Evolutionary conservation across 2,113 vertebrate genomes (phyloP).

Genomic region (Neogale vison): DNA sequence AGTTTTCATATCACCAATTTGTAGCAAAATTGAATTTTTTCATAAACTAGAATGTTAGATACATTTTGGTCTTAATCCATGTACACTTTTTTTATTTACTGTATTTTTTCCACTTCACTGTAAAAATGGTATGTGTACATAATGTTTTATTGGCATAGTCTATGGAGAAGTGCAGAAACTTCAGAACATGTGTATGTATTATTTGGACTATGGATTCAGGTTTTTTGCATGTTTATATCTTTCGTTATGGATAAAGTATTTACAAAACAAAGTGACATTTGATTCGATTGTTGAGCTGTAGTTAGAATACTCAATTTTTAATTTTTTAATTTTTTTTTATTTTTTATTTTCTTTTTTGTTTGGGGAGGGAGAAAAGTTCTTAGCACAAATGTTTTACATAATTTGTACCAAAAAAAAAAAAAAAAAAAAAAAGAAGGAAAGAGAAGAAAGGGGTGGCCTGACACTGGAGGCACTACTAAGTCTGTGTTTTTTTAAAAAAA

Average conservation of each 20-base stretch:
- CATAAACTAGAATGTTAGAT: constrained; percentile 93
- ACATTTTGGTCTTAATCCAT: constrained; percentile 95
- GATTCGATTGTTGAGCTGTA: constrained; percentile 93
- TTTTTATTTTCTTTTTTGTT: constrained; percentile 82
- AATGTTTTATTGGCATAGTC: constrained; percentile 98
- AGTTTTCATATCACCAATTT: constrained; percentile 97
- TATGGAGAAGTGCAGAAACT: constrained; percentile 95
- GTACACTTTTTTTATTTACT: constrained; percentile 94
- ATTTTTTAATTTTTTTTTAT: constrained; percentile 86
- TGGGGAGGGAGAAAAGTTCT: constrained; percentile 89
- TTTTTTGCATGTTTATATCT: constrained; percentile 99
- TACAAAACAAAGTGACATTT: constrained; percentile 94
- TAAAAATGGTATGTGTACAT: constrained; percentile 99
- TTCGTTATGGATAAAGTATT: constrained; percentile 95
- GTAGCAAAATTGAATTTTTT: constrained; percentile 90
- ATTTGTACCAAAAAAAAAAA: constrained; percentile 97
- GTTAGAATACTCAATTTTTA: constrained; percentile 91
- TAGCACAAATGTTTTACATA: constrained; percentile 98
- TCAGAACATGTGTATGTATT: constrained; percentile 98
- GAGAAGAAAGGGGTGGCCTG: constrained; percentile 81
- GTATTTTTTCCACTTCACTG: constrained; percentile 95
- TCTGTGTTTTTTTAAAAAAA: constrained; percentile 83
- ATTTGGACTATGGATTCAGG: constrained; percentile 97
- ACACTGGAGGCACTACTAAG: constrained; percentile 87
- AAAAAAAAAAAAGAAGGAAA: constrained; percentile 16